Evolutionary conservation across 2,888 invertebrate species (phyloP), one percentile per base, ranked within the genome.

Genomic region (Oscheius onirici): DNA sequence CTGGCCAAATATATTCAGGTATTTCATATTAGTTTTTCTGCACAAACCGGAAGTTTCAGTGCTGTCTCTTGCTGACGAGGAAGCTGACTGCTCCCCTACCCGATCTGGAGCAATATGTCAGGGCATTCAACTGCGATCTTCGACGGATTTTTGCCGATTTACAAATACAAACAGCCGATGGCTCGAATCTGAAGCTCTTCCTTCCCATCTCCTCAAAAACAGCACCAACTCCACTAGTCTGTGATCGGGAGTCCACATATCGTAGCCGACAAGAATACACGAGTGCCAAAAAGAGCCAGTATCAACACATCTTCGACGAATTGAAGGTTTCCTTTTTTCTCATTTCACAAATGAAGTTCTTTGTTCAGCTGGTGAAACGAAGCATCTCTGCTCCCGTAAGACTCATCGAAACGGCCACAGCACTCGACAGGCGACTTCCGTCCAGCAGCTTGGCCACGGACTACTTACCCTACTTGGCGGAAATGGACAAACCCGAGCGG

Each of bases 391-490:
- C 52, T 52, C 13, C 22, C 20, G 52, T 17, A 22, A 15, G 20
- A 20, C 22, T 58, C 13, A 2, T 40, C 20, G 6, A 41, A 11
- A 20, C 58, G 13, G 58, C 41, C 17, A n/a, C n/a, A 41, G 41
- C 58, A 17, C 40, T 58, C 5, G 17, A 41, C 6, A 1, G 41
- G 2, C 40, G 41, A 17, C 40, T 58, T 2, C 58, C 58, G 1
- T 17, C 15, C 13, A 41, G 20, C 8, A n/a, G 2, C 6, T 41
- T 58, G 24, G 58, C 58, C 8, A 8, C 17, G 1, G 58, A 58
- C 41, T 58, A 8, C 40, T n/a, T 58, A n/a, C 58, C 58, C 13
- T 58, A 58, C 41, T 41, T 58, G 20, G 41, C 3, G 6, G 58
- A 58, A 41, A 58, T 58, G 40, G 58, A 58, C 41, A 58, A 41